A percentile compares a stretch with the other conserved stretches of the same genome.
These are phyloP conservation scores for Myiothlypis chrysogaster DNA, from an alignment of 2,797 vertebrate genomes.

Conservation along the genomic window DNA sequence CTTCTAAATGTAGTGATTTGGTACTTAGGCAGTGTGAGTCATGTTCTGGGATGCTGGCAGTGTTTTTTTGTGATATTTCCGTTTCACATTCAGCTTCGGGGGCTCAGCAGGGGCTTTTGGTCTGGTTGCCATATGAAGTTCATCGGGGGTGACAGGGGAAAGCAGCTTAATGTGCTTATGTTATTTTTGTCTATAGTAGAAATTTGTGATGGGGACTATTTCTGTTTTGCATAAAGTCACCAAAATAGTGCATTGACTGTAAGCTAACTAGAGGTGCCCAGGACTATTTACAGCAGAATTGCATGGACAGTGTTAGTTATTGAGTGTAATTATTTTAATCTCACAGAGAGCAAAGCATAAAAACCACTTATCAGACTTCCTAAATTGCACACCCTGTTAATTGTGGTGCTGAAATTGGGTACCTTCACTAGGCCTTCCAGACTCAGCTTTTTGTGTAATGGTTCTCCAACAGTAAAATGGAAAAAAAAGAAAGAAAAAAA, in stretches of 20 bases:
- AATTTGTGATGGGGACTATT: not conserved
- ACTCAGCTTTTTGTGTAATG: not conserved
- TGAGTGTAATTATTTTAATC: not conserved
- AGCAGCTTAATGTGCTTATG: slow-evolving; percentile 36
- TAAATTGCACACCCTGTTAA: not conserved
- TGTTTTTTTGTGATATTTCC: slow-evolving; percentile 31
- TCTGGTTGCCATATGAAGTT: slow-evolving; percentile 61
- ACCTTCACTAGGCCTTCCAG: not conserved
- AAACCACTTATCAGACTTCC: not conserved
- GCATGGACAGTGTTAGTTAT: not conserved
- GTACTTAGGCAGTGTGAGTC: slow-evolving; percentile 31
- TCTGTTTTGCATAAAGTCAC: slow-evolving; percentile 32
- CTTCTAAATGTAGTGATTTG: not conserved
- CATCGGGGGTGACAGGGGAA: slow-evolving; percentile 46
- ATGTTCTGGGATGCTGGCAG: slow-evolving; percentile 54
- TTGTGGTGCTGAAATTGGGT: not conserved
- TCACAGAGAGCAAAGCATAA: not conserved
- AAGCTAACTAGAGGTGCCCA: not conserved
- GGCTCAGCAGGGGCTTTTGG: slow-evolving; percentile 45
- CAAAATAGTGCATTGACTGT: not conserved
- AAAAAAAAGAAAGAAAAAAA: not conserved
- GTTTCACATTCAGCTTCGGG: slow-evolving; percentile 41
- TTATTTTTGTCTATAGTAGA: slow-evolving; percentile 46
- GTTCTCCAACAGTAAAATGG: not conserved
- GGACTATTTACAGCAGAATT: not conserved